Conservation (phyloP, 2,888 invertebrate species). For the Plagodis pulveraria region DNA sequence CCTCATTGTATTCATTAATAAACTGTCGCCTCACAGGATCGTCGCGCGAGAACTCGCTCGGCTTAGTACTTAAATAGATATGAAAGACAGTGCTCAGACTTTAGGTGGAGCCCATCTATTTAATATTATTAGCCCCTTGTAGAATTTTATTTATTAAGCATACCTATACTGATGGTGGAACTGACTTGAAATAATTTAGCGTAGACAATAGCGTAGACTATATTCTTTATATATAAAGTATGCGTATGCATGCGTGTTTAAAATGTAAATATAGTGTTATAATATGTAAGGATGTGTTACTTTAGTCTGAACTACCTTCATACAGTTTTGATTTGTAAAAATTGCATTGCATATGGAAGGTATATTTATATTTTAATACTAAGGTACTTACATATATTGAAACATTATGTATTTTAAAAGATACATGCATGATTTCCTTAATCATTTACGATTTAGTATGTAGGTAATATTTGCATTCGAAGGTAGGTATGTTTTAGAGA, state of each 20-base stretch:
- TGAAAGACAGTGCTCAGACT: no score
- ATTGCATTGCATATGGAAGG: slow-evolving; percentile 28
- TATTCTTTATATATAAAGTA: not conserved
- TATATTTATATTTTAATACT: slow-evolving; percentile 7
- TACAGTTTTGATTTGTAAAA: slow-evolving; percentile 40
- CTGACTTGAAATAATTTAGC: not conserved
- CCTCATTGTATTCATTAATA: no score
- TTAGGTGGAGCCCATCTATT: no score
- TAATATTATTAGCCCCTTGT: no score
- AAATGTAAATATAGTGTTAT: no score
- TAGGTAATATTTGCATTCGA: no score
- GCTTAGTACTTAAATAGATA: no score
- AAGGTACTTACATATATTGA: slow-evolving; percentile 3
- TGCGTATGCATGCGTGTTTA: not conserved
- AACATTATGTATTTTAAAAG: slow-evolving; percentile 27
- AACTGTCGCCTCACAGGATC: no score
- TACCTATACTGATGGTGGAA: not conserved
- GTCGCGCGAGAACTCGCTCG: no score
- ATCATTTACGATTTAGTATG: not conserved
- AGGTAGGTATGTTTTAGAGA: no score
- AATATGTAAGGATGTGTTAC: no score
- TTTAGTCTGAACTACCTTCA: slow-evolving; percentile 28
- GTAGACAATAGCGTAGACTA: no score
- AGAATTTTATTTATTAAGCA: not conserved
- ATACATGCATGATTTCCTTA: slow-evolving; percentile 21